Evolutionary conservation across 2,888 invertebrate genomes (phyloP).

Genomic region (Seira musarum): DNA sequence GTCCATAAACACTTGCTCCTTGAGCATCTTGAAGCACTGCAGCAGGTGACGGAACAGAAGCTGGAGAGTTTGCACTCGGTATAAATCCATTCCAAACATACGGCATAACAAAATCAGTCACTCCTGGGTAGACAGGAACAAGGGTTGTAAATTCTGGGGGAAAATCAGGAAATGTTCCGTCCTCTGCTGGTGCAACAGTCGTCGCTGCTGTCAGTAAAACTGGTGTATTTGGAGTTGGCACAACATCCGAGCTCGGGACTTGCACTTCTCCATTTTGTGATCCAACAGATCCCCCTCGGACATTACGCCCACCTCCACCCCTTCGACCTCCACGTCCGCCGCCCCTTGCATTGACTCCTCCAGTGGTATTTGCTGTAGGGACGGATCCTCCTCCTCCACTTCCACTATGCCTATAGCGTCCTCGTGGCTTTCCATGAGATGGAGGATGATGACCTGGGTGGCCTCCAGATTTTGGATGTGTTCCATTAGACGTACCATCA

Average conservation of each 20-base stretch:
- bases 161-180: conserved; percentile 6
- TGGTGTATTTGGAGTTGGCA: conserved; percentile 25
- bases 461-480: conserved; percentile 70
- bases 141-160: conserved; percentile 63
- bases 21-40: conserved; percentile 49
- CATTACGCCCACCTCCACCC: conserved; percentile 71
- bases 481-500: conserved; percentile 77
- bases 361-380: background rate
- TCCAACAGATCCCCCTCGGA: no score
- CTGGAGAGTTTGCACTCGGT: conserved; percentile 2
- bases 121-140: conserved; percentile 46
- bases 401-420: background rate
- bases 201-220: conserved; percentile 9
- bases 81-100: conserved; percentile 36
- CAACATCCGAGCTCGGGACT: conserved; percentile 20
- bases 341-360: conserved; percentile 70
- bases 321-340: conserved; percentile 70
- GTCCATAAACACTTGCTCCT: conserved; percentile 27
- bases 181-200: no score
- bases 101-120: conserved; percentile 67
- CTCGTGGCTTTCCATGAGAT: background rate
- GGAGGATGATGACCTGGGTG: background rate
- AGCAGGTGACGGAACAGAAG: conserved; percentile 7
- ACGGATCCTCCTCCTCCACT: background rate
- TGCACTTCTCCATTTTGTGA: conserved; percentile 73